Base-by-base conservation (phyloP, 2,797 vertebrate species). In the Sus cebifrons region DNA sequence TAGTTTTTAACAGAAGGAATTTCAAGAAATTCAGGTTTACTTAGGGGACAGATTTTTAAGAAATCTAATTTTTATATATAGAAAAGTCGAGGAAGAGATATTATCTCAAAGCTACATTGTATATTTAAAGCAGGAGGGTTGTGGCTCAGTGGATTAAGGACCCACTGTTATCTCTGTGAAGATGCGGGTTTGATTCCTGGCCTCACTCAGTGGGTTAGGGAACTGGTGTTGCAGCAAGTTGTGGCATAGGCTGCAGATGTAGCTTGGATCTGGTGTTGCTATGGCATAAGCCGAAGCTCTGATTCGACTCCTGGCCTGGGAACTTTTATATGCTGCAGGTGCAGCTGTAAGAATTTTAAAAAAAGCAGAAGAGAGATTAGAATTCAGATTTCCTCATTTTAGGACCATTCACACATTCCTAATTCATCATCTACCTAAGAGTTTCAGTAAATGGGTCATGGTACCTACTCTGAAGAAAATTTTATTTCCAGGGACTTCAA, bases 341-440 rank as follows among this genome's bases (percentile, higher is more conserved):
- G 44, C 9, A 49, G 44, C 44, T 49, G 44, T 49, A 49, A 49
- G 44, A 49, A 49, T 36, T 36, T 36, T 5, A 49, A 49, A 49
- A 49, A 71, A 91, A 71, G 10, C 65, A 89, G 27, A 92, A 29
- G 10, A 11, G 71, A 90, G 70, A 68, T 74, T 62, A 71, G 67
- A 91, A 92, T 90, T 92, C 64, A 60, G 77, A 79, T 14, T 81
- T 92, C 29, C 23, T 85, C 14, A 52, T 20, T 12, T 93, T 73
- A 77, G 49, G 16, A n/a, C 13, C 32, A 75, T 36, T 78, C 21
- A 56, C 21, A 96, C 13, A 83, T 85, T 92, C 49, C 4, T 75
- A 64, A 65, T 79, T 67, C 23, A 64, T 40, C 56, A 64, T 65
- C 23, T 11, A n/a, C 56, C 9, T 52, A 73, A 68, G 29, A 94